Base-by-base conservation (phyloP, 1,140 invertebrate species). In the Trichonephila clavipes region DNA sequence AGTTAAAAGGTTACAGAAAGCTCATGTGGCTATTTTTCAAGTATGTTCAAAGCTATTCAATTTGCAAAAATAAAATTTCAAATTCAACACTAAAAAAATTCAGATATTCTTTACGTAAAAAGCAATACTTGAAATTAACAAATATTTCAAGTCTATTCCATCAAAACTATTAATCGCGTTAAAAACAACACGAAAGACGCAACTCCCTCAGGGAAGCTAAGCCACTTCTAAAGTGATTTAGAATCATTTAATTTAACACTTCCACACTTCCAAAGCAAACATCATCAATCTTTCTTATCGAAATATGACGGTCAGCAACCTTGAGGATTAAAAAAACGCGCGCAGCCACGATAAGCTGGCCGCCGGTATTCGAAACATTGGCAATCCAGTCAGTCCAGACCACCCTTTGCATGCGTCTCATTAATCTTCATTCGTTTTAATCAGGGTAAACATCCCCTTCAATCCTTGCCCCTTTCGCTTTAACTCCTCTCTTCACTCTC, bases 351-450 rank as follows among this genome's bases (percentile, higher is more conserved):
- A 77, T 77, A 77, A 77, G 69, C 69, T 2, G 28, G 28, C 28
- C 19, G 16, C 28, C 51, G 44, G 44, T 8, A 51, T 51, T 51
- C 44, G 44, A 51, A 51, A 8, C 85, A 87, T 24, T 77, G 14
- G 69, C 69, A 89, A 72, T 72, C 66, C 40, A 59, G 14, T 18
- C 21, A 21, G 28, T 16, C 16, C 64, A 72, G 51, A 69, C 21
- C 51, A 66, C 16, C 19, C 86, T 66, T 10, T n/a, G 3, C 24
- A n/a, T 69, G 18, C 40, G 24, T 34, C 83, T 92, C 89, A 91
- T 92, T 92, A 92, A 87, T 92, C 82, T 87, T 86, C 82, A 92
- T 87, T 87, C 82, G 64, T 69, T 92, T 92, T 92, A 87, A 87
- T 87, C 82, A 92, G 82, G 61, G 89, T 91, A 91, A 91, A 91